Conservation (phyloP, 2,797 vertebrate species). For the Lophotriccus pileatus region DNA sequence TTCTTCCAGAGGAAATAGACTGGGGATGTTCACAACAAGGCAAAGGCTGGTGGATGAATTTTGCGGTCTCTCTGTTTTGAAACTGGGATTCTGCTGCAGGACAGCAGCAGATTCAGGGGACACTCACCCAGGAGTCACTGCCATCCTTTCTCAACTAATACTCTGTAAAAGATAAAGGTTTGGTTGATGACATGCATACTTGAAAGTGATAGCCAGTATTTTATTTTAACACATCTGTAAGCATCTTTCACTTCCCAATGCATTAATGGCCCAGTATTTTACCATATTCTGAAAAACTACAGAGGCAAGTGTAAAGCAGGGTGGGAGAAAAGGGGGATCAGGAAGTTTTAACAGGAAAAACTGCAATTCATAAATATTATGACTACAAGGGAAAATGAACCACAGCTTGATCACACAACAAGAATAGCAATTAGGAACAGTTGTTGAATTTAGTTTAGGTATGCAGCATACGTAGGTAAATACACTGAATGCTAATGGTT, state of each 20-base stretch:
- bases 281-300: not conserved
- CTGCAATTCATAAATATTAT: constrained; percentile 62
- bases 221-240: not conserved
- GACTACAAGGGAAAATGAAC: constrained; percentile 71
- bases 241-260: not conserved
- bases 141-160: not conserved
- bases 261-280: not conserved
- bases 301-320: not conserved
- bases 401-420: constrained; percentile 67
- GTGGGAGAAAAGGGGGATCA: not conserved
- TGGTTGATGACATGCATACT: not conserved
- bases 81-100: not conserved
- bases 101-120: not conserved
- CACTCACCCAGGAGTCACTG: not conserved
- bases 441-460: constrained; percentile 80
- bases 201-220: not conserved
- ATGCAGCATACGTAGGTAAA: constrained; percentile 77
- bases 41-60: not conserved
- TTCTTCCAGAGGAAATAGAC: not conserved
- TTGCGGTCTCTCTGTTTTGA: not conserved
- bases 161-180: not conserved
- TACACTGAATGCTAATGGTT: constrained; percentile 89
- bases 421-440: constrained; percentile 68
- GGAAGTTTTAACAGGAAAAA: constrained; percentile 32
- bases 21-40: fast-evolving